These are phyloP conservation scores for Metalampra italica DNA, from an alignment of 2,888 invertebrate genomes.

Conservation along the genomic window DNA sequence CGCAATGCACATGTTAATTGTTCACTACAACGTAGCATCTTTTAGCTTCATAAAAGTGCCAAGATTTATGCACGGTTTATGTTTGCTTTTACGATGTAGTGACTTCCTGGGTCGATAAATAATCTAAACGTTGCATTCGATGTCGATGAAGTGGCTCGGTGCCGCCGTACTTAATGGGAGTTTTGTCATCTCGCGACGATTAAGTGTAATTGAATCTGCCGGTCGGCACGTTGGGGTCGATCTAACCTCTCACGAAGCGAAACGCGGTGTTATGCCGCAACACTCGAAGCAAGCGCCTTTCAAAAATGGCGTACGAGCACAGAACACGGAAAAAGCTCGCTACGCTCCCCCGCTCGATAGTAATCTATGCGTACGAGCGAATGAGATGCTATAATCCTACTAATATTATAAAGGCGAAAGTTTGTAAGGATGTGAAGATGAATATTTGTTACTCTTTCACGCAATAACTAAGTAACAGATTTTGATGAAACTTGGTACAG, in stretches of 20 bases:
- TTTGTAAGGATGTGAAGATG: too few species aligned
- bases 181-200: constrained; percentile 56
- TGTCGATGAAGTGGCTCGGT: constrained; percentile 9
- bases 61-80: not conserved
- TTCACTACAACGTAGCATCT: not conserved
- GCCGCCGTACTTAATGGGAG: constrained; percentile 25
- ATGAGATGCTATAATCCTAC: too few species aligned
- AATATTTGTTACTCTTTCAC: too few species aligned
- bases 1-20: constrained; percentile 1
- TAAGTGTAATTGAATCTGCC: constrained; percentile 59
- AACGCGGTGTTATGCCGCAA: constrained; percentile 50
- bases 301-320: too few species aligned
- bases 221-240: constrained; percentile 45
- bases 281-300: constrained; percentile 10
- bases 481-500: too few species aligned
- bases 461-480: too few species aligned
- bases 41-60: not conserved
- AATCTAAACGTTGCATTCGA: constrained; percentile 8
- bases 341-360: too few species aligned
- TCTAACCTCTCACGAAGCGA: constrained; percentile 54
- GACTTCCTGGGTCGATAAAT: constrained; percentile 7
- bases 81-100: constrained; percentile 2
- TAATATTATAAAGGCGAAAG: too few species aligned
- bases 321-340: too few species aligned
- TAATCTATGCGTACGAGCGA: too few species aligned